These are phyloP conservation scores for Luperina testacea DNA, from an alignment of 2,888 invertebrate species.

Conservation along the genomic window DNA sequence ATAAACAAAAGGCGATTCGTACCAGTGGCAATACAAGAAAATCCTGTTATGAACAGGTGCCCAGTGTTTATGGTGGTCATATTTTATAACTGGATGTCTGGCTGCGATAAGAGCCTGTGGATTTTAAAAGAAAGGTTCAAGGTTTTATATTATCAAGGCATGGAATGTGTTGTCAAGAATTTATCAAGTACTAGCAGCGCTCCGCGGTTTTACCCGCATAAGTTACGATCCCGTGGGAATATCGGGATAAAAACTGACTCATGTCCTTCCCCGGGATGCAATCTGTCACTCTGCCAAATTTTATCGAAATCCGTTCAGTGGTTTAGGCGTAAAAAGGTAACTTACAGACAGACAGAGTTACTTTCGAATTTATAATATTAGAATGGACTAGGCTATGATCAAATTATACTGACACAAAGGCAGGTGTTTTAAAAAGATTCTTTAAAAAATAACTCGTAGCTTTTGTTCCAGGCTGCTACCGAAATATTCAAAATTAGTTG, in stretches of 20 bases:
- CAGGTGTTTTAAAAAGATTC: conserved; percentile 1
- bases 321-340: no score
- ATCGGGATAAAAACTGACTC: no score
- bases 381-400: background rate
- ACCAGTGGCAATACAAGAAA: conserved; percentile 46
- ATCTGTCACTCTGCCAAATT: no score
- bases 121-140: conserved; percentile 39
- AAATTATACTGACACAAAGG: background rate
- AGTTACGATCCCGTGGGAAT: no score
- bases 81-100: conserved; percentile 39
- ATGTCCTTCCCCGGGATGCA: no score
- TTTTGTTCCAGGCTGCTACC: background rate
- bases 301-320: no score
- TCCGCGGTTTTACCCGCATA: no score
- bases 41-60: conserved; percentile 59
- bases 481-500: conserved; percentile 39
- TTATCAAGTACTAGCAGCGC: background rate
- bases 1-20: conserved; percentile 34
- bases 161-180: background rate
- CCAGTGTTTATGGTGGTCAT: conserved; percentile 47
- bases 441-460: conserved; percentile 10
- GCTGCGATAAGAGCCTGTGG: conserved; percentile 31
- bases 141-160: conserved; percentile 12
- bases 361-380: no score
- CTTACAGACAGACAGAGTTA: no score